These are phyloP conservation scores for Antidorcas marsupialis DNA, from an alignment of 2,113 vertebrate species.

Conservation along the genomic window DNA sequence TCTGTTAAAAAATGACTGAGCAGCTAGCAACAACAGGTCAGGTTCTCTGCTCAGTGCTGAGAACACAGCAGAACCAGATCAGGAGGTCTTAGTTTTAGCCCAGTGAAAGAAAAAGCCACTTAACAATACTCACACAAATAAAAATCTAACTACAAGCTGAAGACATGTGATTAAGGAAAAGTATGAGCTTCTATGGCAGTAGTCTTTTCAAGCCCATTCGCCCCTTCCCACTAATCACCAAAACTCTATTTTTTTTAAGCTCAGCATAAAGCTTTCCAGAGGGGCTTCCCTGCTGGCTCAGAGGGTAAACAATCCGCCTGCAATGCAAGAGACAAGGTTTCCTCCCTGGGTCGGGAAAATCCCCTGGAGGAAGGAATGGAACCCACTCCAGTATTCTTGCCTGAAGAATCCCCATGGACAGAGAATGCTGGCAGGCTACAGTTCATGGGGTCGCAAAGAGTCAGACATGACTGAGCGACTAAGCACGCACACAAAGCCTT, in stretches of 20 bases:
- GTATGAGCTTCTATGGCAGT: background rate
- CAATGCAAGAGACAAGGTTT: background rate
- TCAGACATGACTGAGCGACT: background rate
- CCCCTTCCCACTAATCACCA: background rate
- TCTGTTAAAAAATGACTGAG: background rate
- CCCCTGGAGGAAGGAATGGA: background rate
- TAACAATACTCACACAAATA: background rate
- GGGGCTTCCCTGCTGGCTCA: background rate
- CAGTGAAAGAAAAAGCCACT: background rate
- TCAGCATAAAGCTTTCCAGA: background rate
- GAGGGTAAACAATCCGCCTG: background rate
- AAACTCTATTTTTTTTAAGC: background rate
- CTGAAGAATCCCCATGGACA: background rate
- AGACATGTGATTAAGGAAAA: background rate
- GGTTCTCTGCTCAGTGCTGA: background rate
- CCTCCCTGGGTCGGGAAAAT: background rate
- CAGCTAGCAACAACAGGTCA: background rate
- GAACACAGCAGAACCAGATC: background rate
- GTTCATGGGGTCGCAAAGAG: background rate
- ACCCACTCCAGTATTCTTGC: background rate
- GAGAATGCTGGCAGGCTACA: background rate
- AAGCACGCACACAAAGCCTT: background rate
- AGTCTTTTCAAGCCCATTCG: background rate
- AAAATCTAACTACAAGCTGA: background rate
- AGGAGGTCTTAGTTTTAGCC: background rate